Percentiles rank a stretch among this genome's conserved stretches.
Conservation (phyloP, 2,888 invertebrate genomes). For the Pogonocherus hispidulus region DNA sequence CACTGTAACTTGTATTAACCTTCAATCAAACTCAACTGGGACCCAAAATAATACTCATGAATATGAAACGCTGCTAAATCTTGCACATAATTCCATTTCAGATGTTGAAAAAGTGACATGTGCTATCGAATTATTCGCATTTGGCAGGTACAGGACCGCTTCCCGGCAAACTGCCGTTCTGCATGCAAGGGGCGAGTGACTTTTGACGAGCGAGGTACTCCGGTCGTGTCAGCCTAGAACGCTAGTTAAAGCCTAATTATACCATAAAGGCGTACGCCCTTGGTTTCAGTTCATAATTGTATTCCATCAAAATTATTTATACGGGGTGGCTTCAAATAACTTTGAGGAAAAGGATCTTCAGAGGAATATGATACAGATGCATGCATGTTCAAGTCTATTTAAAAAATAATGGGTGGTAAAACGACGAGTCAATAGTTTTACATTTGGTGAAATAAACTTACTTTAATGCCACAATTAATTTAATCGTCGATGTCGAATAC, state of each 20-base stretch:
- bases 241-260: constrained; percentile 9
- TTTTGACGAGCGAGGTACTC: constrained; percentile 4
- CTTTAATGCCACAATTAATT: too few relatives aligned
- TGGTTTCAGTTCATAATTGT: neutral
- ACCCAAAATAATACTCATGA: constrained; percentile 3
- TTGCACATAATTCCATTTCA: neutral
- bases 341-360: too few relatives aligned
- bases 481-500: too few relatives aligned
- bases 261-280: neutral
- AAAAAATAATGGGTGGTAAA: too few relatives aligned
- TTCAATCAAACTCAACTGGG: neutral
- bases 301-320: neutral
- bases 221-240: constrained; percentile 6
- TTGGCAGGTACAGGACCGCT: constrained; percentile 13
- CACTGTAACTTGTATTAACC: neutral
- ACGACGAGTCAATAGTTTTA: too few relatives aligned
- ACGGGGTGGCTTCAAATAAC: neutral
- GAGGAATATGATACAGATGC: too few relatives aligned
- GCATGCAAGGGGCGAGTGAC: neutral
- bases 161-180: neutral
- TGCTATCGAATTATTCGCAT: constrained; percentile 10
- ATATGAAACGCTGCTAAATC: constrained; percentile 4
- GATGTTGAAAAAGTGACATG: constrained; percentile 4
- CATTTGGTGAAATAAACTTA: too few relatives aligned
- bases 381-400: too few relatives aligned